Evolutionary conservation across 2,113 vertebrate species (phyloP).

Genomic region (Xiphophorus maculatus): DNA sequence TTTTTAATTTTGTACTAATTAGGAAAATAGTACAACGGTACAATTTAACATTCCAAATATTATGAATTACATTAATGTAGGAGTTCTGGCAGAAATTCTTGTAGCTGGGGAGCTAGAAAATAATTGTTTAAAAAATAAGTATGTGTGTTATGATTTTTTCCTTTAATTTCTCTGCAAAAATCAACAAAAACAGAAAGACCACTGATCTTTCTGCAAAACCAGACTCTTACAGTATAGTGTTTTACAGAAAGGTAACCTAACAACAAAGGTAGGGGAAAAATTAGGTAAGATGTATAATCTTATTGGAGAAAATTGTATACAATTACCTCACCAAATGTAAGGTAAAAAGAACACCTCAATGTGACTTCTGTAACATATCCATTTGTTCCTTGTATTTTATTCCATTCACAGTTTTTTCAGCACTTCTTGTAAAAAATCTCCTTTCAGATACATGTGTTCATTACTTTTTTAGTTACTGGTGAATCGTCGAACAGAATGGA

Average conservation of each 20-base stretch:
- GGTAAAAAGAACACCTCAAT: background rate
- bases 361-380: too few relatives aligned
- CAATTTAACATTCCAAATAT: background rate
- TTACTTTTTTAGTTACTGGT: conserved; percentile 3
- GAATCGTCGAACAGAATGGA: conserved; percentile 24
- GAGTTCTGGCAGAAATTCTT: background rate
- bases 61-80: background rate
- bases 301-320: background rate
- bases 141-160: too few relatives aligned
- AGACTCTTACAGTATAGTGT: too few relatives aligned
- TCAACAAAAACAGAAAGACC: too few relatives aligned
- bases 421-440: too few relatives aligned
- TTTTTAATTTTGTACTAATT: background rate
- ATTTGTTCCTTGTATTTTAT: background rate
- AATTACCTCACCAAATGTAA: background rate
- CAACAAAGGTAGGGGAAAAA: too few relatives aligned
- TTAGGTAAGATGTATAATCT: too few relatives aligned
- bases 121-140: too few relatives aligned
- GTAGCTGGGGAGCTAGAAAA: too few relatives aligned
- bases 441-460: background rate
- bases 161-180: too few relatives aligned
- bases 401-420: background rate
- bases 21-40: background rate
- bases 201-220: too few relatives aligned
- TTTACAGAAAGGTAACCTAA: too few relatives aligned